Evolutionary conservation across 2,888 invertebrate species (phyloP).

Genomic region (Lasiommata megera): DNA sequence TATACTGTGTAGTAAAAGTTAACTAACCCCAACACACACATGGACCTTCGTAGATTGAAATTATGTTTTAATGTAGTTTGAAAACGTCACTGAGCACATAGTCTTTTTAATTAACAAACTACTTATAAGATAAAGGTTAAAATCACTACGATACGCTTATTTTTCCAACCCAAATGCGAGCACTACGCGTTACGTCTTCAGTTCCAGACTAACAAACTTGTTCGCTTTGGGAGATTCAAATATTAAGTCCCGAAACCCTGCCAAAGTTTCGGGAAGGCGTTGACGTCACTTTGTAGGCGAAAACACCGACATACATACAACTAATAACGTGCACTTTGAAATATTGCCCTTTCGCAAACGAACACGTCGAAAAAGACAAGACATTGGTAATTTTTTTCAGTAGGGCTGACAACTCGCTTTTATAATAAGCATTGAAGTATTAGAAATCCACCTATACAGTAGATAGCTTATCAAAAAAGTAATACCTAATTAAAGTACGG

Average conservation of each 20-base stretch:
- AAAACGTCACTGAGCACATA: slow-evolving; percentile 10
- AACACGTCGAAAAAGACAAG: slow-evolving; percentile 32
- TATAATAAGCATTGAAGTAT: neutral
- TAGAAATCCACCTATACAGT: too few species aligned
- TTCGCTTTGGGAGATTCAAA: slow-evolving; percentile 70
- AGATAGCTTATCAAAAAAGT: too few species aligned
- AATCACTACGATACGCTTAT: slow-evolving; percentile 19
- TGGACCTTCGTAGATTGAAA: slow-evolving; percentile 2
- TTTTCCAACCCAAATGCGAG: slow-evolving; percentile 29
- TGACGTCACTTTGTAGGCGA: slow-evolving; percentile 63
- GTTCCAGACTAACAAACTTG: slow-evolving; percentile 74
- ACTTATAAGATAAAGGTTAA: neutral
- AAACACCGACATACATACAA: slow-evolving; percentile 52
- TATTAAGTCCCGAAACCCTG: slow-evolving; percentile 73
- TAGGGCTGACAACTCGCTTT: neutral
- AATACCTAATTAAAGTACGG: too few species aligned
- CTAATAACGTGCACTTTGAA: slow-evolving; percentile 60
- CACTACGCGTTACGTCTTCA: slow-evolving; percentile 50
- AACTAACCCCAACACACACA: neutral
- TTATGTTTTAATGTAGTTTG: neutral
- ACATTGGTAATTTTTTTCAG: slow-evolving; percentile 2
- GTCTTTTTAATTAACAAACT: too few species aligned
- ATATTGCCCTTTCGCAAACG: slow-evolving; percentile 51
- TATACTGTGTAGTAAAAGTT: neutral
- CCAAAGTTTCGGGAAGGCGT: slow-evolving; percentile 75